Evolutionary conservation across 1,140 invertebrate species (phyloP).

Genomic region (Delia radicum): DNA sequence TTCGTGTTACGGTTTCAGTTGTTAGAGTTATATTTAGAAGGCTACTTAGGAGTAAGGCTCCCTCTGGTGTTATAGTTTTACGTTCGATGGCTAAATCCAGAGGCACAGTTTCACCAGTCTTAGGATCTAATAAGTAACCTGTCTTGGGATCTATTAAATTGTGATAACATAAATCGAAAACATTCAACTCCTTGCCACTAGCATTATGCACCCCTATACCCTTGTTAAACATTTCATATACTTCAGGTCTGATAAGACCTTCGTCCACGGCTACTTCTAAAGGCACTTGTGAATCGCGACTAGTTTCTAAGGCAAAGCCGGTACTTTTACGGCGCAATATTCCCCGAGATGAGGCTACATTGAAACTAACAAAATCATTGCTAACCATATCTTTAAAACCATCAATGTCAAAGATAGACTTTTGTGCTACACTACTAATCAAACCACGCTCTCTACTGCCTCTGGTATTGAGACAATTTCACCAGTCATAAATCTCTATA

Average conservation of each 20-base stretch:
- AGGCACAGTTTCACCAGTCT: conserved; percentile 73
- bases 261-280: conserved; percentile 69
- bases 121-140: conserved; percentile 80
- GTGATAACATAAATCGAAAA: conserved; percentile 82
- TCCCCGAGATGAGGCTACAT: conserved; percentile 78
- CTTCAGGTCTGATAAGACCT: conserved; percentile 70
- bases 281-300: conserved; percentile 71
- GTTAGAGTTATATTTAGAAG: conserved; percentile 82
- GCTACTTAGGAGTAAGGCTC: conserved; percentile 79
- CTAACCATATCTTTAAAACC: conserved; percentile 83
- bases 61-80: conserved; percentile 81
- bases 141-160: conserved; percentile 82
- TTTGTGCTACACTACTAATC: conserved; percentile 83
- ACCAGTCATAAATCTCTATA: conserved; percentile 72
- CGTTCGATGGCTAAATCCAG: conserved; percentile 83
- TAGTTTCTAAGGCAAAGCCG: conserved; percentile 73
- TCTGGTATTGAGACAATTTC: conserved; percentile 73
- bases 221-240: conserved; percentile 80
- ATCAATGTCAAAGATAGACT: conserved; percentile 89
- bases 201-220: conserved; percentile 76
- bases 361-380: conserved; percentile 82
- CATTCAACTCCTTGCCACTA: conserved; percentile 70
- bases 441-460: conserved; percentile 82
- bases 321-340: conserved; percentile 73
- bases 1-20: conserved; percentile 80